Conservation (phyloP, 2,113 vertebrate species). For the Passer montanus region DNA sequence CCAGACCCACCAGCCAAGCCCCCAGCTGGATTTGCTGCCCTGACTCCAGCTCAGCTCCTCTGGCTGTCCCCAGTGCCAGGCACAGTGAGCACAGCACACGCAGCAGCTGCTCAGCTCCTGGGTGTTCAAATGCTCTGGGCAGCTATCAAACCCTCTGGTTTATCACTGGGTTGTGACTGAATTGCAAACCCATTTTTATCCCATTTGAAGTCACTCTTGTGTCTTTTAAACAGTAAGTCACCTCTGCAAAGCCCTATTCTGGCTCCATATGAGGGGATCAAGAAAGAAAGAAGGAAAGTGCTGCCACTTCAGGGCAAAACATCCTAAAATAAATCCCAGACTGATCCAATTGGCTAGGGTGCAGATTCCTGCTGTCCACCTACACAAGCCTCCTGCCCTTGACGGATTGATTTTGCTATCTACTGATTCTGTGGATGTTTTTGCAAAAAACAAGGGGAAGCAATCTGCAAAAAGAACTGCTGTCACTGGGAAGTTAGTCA, state of each 20-base stretch:
- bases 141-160: neutral
- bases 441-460: neutral
- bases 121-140: neutral
- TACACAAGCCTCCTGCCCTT: neutral
- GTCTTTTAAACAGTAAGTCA: neutral
- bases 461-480: neutral
- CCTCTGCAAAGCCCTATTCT: neutral
- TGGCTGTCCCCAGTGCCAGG: neutral
- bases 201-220: neutral
- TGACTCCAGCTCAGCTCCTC: neutral
- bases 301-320: neutral
- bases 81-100: neutral
- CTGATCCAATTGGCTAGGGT: neutral
- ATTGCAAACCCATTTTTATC: neutral
- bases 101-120: neutral
- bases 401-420: neutral
- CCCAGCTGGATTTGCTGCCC: neutral
- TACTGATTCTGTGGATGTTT: neutral
- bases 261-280: neutral
- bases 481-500: conserved; percentile 36
- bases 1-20: neutral
- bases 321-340: neutral
- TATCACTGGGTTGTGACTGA: neutral
- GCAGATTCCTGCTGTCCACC: conserved; percentile 16
- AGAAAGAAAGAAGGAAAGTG: neutral